Percentiles rank a stretch among this genome's conserved stretches.
Conservation (phyloP, 2,113 vertebrate species). For the Noctilio leporinus region DNA sequence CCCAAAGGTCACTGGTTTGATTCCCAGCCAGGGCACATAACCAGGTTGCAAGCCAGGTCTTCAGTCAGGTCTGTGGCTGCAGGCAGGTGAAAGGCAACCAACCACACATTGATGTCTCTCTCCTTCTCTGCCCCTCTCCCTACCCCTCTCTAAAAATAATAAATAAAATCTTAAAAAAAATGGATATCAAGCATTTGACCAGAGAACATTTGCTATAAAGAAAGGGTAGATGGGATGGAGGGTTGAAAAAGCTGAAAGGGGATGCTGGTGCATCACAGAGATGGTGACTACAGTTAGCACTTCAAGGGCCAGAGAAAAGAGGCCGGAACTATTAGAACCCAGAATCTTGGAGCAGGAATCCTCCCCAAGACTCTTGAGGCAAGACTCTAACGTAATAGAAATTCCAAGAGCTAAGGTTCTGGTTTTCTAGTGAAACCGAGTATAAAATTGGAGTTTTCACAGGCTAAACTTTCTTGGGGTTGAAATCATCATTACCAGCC, state of each 20-base stretch:
- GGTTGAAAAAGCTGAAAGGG: background rate
- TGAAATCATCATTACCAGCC: background rate
- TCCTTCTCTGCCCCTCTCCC: too few species aligned
- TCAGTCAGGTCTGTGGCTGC: too few species aligned
- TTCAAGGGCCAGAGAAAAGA: background rate
- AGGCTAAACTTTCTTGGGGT: background rate
- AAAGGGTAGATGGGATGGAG: background rate
- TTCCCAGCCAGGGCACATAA: too few species aligned
- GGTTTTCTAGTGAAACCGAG: slow-evolving; percentile 11
- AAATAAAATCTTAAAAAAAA: too few species aligned
- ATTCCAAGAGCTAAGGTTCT: background rate
- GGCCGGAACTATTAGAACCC: background rate
- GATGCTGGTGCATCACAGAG: background rate
- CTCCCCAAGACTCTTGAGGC: background rate
- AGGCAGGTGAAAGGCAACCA: too few species aligned
- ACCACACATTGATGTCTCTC: too few species aligned
- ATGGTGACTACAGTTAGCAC: background rate
- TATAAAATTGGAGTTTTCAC: slow-evolving; percentile 19
- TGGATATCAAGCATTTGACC: background rate
- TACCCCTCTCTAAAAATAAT: too few species aligned
- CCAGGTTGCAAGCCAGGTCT: too few species aligned
- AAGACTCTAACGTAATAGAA: background rate
- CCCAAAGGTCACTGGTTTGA: too few species aligned
- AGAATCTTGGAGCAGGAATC: background rate
- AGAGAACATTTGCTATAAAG: background rate